Evolutionary conservation across 2,113 vertebrate genomes (phyloP).

Genomic region (Labrus mixtus): DNA sequence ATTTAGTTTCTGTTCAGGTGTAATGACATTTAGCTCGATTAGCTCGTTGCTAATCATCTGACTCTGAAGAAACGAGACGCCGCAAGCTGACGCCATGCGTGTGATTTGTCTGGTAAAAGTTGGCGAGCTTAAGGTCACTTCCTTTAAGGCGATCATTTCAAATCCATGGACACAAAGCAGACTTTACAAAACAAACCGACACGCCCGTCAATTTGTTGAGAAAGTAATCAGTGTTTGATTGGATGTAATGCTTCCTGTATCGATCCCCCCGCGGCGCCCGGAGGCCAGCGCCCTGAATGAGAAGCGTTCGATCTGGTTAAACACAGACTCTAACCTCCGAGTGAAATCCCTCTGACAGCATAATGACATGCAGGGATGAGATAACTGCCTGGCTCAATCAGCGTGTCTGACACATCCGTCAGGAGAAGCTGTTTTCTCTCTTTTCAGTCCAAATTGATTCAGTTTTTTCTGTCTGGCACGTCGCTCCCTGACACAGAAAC

Average conservation of each 20-base stretch:
- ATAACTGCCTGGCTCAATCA: conserved; percentile 47
- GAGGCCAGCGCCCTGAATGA: conserved; percentile 56
- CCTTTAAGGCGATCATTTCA: conserved; percentile 44
- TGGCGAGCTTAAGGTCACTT: conserved; percentile 54
- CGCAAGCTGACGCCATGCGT: neutral
- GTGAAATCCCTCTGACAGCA: conserved; percentile 48
- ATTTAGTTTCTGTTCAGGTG: neutral
- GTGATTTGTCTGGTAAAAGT: conserved; percentile 25
- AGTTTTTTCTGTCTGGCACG: conserved; percentile 27
- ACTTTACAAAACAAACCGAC: conserved; percentile 63
- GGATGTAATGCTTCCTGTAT: conserved; percentile 65
- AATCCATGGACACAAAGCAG: conserved; percentile 61
- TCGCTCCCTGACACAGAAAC: conserved; percentile 16
- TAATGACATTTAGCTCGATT: conserved; percentile 1
- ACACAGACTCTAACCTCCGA: conserved; percentile 52
- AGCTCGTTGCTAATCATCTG: neutral
- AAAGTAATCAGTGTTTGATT: conserved; percentile 78
- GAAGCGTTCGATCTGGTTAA: conserved; percentile 74
- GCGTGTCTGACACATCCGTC: conserved; percentile 22
- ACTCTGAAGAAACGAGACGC: conserved; percentile 20
- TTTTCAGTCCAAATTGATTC: conserved; percentile 29
- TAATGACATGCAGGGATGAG: conserved; percentile 46
- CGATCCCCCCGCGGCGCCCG: conserved; percentile 61
- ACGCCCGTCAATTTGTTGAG: conserved; percentile 43
- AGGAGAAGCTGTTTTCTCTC: conserved; percentile 2